These are phyloP conservation scores for Rotaria macrura DNA, from an alignment of 2,888 invertebrate species.

Conservation along the genomic window DNA sequence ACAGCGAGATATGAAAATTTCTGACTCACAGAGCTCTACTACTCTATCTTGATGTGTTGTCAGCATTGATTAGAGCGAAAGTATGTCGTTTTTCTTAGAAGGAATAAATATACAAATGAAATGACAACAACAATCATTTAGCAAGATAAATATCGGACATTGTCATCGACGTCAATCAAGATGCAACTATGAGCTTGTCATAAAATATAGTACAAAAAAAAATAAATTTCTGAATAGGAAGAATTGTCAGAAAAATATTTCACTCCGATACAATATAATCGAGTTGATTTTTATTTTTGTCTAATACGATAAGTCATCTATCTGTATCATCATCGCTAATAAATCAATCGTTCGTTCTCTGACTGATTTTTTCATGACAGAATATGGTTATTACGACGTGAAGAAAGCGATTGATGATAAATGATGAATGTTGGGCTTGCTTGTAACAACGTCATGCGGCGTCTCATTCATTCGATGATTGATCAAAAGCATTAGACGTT, in stretches of 20 bases:
- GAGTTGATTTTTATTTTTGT: neutral
- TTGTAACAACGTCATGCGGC: neutral
- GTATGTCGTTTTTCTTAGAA: neutral
- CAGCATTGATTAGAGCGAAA: neutral
- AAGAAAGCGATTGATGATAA: neutral
- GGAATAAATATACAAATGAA: neutral
- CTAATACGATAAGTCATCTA: neutral
- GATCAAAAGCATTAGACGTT: neutral
- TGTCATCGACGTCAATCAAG: neutral
- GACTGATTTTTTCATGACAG: neutral
- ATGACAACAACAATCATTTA: constrained; percentile 1
- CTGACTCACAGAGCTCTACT: neutral
- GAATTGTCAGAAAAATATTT: neutral
- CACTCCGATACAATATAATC: neutral
- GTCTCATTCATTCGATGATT: neutral
- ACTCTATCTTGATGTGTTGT: neutral
- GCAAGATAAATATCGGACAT: neutral
- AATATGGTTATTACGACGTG: neutral
- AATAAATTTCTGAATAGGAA: neutral
- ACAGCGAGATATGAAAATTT: neutral
- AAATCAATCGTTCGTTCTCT: neutral
- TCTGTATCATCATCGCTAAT: neutral
- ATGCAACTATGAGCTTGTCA: neutral
- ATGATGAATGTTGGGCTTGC: neutral
- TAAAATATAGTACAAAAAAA: neutral